Conservation (phyloP, 2,113 vertebrate species). For the Strigops habroptila region DNA sequence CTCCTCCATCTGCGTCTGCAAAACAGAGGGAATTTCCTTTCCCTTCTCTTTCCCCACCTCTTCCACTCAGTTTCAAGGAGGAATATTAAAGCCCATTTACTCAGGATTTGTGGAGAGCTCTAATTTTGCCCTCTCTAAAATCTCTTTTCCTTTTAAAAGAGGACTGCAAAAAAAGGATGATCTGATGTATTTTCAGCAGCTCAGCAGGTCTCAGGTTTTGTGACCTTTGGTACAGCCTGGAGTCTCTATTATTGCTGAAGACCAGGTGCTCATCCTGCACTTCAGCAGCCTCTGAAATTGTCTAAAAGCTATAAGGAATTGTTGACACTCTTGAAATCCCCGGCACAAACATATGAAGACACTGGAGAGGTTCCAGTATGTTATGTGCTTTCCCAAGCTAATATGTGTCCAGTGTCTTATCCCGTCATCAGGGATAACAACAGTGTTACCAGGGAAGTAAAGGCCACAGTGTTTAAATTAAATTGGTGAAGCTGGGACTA, state of each 20-base stretch:
- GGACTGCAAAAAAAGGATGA: not conserved
- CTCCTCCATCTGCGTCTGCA: not conserved
- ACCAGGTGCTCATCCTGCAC: not conserved
- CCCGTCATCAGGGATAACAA: not conserved
- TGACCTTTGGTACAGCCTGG: not conserved
- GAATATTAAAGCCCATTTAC: not conserved
- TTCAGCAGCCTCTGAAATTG: not conserved
- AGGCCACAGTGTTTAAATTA: not conserved
- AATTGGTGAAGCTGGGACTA: not conserved
- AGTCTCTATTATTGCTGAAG: not conserved
- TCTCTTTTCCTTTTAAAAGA: not conserved
- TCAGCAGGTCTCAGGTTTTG: not conserved
- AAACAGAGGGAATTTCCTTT: conserved; percentile 22
- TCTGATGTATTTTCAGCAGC: not conserved
- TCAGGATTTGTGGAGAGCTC: not conserved
- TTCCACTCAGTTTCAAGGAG: conserved; percentile 4
- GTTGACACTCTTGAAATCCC: not conserved
- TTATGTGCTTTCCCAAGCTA: not conserved
- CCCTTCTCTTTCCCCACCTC: not conserved
- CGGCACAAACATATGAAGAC: not conserved
- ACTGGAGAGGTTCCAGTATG: not conserved
- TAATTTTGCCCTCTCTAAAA: not conserved
- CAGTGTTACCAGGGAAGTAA: not conserved
- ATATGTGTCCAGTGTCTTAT: not conserved
- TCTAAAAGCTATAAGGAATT: not conserved